Percentiles rank a stretch among this genome's conserved stretches.
Conservation (phyloP, 2,797 vertebrate genomes). For the Sebastes itinus region DNA sequence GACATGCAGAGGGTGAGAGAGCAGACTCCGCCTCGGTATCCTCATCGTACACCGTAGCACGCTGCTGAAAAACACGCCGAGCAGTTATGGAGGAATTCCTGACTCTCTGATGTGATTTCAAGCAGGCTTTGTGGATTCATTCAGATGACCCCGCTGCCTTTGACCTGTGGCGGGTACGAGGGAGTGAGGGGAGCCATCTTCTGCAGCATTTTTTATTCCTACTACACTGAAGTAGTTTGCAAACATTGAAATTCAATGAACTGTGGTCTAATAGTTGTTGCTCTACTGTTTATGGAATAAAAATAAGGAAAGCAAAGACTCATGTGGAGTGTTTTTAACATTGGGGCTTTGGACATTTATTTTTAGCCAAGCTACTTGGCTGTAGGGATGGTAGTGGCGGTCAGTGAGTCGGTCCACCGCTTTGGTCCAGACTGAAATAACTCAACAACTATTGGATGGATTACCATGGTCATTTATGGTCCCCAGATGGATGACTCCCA, state of each 20-base stretch:
- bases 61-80: conserved; percentile 7
- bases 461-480: background rate
- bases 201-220: background rate
- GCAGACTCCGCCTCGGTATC: conserved; percentile 52
- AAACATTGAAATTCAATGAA: conserved; percentile 14
- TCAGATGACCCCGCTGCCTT: conserved; percentile 51
- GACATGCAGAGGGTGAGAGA: conserved; percentile 61
- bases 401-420: background rate
- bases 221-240: background rate
- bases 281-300: background rate
- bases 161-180: conserved; percentile 7
- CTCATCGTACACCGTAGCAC: background rate
- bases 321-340: background rate
- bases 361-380: background rate
- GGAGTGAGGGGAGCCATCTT: background rate
- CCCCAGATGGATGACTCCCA: background rate
- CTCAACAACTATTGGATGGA: background rate
- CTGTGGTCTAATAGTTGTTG: background rate
- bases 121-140: conserved; percentile 66
- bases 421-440: background rate
- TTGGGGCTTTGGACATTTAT: background rate
- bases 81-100: conserved; percentile 41
- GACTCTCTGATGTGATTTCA: conserved; percentile 68
- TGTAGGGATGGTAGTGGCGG: background rate
- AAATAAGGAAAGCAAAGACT: background rate